These are phyloP conservation scores for Carabus problematicus DNA, from an alignment of 2,888 invertebrate genomes.

Conservation along the genomic window DNA sequence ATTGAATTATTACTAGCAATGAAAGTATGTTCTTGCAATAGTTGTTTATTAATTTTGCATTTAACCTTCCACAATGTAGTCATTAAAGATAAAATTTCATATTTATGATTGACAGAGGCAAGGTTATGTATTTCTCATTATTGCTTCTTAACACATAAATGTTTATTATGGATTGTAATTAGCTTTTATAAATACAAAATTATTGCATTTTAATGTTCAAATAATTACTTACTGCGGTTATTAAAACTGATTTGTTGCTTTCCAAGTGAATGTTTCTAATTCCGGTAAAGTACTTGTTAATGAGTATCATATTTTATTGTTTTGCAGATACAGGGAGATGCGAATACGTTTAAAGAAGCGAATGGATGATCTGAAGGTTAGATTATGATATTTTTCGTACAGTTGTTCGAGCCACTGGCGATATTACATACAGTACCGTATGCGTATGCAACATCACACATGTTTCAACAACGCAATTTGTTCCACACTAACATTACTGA, in stretches of 20 bases:
- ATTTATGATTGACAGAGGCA: background rate
- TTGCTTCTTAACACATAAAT: background rate
- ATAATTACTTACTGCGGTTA: background rate
- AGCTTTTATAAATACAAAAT: background rate
- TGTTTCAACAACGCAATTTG: too few species aligned
- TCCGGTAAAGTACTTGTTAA: background rate
- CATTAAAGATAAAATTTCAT: background rate
- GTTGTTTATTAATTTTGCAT: too few species aligned
- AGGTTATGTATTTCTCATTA: too few species aligned
- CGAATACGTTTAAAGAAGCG: slow-evolving; percentile 69
- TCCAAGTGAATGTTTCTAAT: background rate
- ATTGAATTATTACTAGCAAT: background rate
- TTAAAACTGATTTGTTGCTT: background rate
- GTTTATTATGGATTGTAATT: slow-evolving; percentile 8
- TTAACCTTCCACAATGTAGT: background rate
- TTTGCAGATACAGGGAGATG: slow-evolving; percentile 67
- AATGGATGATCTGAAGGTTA: slow-evolving; percentile 75
- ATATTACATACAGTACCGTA: too few species aligned
- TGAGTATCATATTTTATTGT: slow-evolving; percentile 33
- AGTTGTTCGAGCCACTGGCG: too few species aligned
- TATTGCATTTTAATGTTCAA: background rate
- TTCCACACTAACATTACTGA: too few species aligned
- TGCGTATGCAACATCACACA: too few species aligned
- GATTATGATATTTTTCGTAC: slow-evolving; percentile 58
- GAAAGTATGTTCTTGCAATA: background rate